Evolutionary conservation across 1,140 invertebrate genomes (phyloP).

Genomic region (Galleria mellonella): DNA sequence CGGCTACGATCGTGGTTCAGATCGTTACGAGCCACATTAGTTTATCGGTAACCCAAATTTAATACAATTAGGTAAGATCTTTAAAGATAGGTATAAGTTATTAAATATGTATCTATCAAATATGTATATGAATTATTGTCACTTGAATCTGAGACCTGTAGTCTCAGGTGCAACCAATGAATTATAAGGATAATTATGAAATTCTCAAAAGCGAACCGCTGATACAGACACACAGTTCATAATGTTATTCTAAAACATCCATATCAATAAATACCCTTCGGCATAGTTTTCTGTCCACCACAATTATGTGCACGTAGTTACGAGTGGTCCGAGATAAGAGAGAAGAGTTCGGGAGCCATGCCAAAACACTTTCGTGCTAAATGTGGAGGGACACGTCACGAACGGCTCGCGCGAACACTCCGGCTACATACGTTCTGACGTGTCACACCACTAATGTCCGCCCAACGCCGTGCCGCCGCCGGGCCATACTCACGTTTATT

Average conservation of each 20-base stretch:
- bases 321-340: conserved; percentile 21
- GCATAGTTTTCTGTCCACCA: not conserved
- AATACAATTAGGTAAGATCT: no score
- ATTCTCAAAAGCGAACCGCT: no score
- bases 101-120: not conserved
- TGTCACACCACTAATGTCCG: not conserved
- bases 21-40: not conserved
- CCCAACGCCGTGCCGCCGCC: conserved; percentile 4
- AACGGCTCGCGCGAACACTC: conserved; percentile 35
- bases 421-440: conserved; percentile 1
- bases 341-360: conserved; percentile 45
- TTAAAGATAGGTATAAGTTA: no score
- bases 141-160: no score
- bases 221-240: no score
- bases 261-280: no score
- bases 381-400: conserved; percentile 52
- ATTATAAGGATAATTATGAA: no score
- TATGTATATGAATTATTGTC: no score
- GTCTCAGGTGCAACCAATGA: no score
- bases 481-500: no score
- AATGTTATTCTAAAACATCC: no score
- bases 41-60: not conserved
- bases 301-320: conserved; percentile 5
- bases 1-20: not conserved
- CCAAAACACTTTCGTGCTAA: conserved; percentile 57